phyloP scores from a whole-genome alignment of 2,888 invertebrate genomes.

The Dioctria linearis region DNA sequence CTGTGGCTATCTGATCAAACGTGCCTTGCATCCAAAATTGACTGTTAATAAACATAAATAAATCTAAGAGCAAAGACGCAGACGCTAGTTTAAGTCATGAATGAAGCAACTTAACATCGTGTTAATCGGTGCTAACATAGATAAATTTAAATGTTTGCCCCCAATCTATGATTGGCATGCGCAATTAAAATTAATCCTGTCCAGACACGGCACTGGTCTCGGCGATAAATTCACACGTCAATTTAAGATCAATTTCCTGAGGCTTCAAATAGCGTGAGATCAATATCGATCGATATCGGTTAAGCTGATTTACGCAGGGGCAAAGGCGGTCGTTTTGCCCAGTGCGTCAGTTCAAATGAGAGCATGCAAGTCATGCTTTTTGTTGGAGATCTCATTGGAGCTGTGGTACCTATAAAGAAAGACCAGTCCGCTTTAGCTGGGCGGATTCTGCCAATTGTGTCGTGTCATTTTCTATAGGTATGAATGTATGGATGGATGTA shows the following conservation, averaged over 20 bases:
- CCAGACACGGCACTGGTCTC: conserved; percentile 55
- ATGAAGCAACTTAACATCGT: conserved; percentile 29
- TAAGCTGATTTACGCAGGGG: conserved; percentile 8
- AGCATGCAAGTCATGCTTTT: conserved; percentile 42
- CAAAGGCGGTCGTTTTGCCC: conserved; percentile 9
- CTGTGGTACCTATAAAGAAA: not conserved
- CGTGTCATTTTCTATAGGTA: not conserved
- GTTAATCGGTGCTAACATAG: conserved; percentile 42
- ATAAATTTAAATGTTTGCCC: conserved; percentile 47
- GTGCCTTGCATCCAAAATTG: conserved; percentile 50
- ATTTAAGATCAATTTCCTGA: conserved; percentile 61
- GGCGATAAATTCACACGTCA: conserved; percentile 60
- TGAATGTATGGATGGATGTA: too few relatives aligned
- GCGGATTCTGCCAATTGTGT: conserved; percentile 39
- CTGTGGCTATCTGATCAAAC: conserved; percentile 54
- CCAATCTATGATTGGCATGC: conserved; percentile 51
- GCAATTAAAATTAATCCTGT: conserved; percentile 48
- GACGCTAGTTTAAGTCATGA: conserved; percentile 19
- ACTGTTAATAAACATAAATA: conserved; percentile 43
- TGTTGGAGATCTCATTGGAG: conserved; percentile 4
- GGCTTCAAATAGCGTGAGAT: conserved; percentile 60
- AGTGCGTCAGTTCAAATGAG: conserved; percentile 12
- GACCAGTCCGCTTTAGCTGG: conserved; percentile 35
- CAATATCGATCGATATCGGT: conserved; percentile 57
- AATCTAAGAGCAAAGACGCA: not conserved